Base-by-base conservation (phyloP, 2,888 invertebrate genomes). In the Tromatobia lineatoria region DNA sequence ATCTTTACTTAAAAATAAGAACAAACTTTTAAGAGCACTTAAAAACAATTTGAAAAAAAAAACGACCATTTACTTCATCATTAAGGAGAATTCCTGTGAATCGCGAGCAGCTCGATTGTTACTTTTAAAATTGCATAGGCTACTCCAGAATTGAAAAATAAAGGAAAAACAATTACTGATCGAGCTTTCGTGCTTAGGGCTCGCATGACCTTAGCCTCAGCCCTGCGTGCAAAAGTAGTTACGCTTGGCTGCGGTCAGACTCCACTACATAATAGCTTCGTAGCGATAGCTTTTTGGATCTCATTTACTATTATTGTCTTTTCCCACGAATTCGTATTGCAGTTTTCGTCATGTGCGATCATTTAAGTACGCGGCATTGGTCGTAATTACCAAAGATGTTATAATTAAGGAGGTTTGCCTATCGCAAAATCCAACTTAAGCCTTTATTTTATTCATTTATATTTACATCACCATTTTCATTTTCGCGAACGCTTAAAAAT, bases 211-310 rank as follows among this genome's bases (percentile, higher is more conserved):
- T 80, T 75, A 71, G 34, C 25, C 18, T n/a, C 75, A 79, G 74
- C 79, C 79, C 80, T 83, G 83, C 80, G 80, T 76, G 80, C 75
- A 67, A 59, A 75, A 71, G 80, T 80, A 83, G 79, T 71, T 75
- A 76, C 76, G 59, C 57, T 73, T 47, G 61, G 64, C 70, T 67
- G 66, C 76, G 71, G 80, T 83, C 83, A 80, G 82, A 52, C 79
- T 29, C 15, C 54, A 23, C 61, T 61, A 29, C 34, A 13, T 59
- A 54, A 79, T 75, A 82, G 69, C 82, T 82, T 54, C 18, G 34
- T 29, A 20, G 57, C 54, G 52, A 38, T 64, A 59, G 64, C 75
- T 66, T 79, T 75, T 64, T 64, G 10, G 38, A 38, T 38, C 38
- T 38, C 38, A 8, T 67, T 61, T 70, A 69, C 59, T 29, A 50